These are phyloP conservation scores for Ranitomeya imitator DNA, from an alignment of 2,113 vertebrate genomes.

Conservation along the genomic window DNA sequence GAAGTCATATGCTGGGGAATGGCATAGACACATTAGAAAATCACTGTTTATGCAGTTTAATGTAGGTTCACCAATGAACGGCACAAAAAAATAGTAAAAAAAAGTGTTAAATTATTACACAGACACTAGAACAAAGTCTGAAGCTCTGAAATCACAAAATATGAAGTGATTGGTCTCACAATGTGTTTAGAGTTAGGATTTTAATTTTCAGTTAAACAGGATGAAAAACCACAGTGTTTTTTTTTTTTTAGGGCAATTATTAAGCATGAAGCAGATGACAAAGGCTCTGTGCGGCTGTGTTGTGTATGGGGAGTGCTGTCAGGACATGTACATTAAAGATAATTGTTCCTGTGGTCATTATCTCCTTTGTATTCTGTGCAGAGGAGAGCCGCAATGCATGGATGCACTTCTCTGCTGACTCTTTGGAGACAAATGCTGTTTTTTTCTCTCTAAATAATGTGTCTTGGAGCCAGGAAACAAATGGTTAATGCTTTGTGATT, in stretches of 20 bases:
- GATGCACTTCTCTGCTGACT: background rate
- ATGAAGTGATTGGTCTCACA: background rate
- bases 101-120: background rate
- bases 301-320: conserved; percentile 28
- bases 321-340: conserved; percentile 38
- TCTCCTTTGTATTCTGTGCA: conserved; percentile 32
- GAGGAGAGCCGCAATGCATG: conserved; percentile 17
- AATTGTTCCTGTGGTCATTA: conserved; percentile 30
- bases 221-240: background rate
- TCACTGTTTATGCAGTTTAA: background rate
- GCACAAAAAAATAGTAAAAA: background rate
- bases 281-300: background rate
- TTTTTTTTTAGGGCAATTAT: conserved; percentile 8
- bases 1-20: no score
- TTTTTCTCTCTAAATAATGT: background rate
- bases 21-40: no score
- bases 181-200: background rate
- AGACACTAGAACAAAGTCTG: background rate
- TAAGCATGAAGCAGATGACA: conserved; percentile 30
- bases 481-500: background rate
- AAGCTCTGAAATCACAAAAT: background rate
- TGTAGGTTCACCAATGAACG: background rate
- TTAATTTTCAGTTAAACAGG: background rate
- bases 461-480: background rate
- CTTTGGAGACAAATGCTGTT: background rate